Base-by-base conservation (phyloP, 2,888 invertebrate genomes). In the Lasioglossum leucozonium region DNA sequence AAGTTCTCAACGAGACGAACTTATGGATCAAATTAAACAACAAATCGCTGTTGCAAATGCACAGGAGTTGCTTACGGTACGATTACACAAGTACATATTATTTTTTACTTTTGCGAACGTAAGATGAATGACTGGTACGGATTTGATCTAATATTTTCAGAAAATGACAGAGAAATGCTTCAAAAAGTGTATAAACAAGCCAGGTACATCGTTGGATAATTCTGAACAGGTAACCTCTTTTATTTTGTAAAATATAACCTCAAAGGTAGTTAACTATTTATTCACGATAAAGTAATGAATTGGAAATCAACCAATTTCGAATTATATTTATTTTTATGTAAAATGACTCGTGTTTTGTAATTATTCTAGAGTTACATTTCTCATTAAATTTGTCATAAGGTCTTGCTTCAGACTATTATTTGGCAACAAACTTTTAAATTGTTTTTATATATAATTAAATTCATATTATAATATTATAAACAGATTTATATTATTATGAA, bases 161-260 rank as follows among this genome's bases (percentile, higher is more conserved):
- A 99, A 99, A 97, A 98, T 99, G 97, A 98, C 99, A 72, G 98
- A 99, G 94, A 99, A 99, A 95, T 99, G 99, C 95, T 99, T 99
- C 95, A 98, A 97, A 95, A 99, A 99, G 94, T 99, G 99, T 95
- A 97, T 99, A 91, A 95, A 95, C 77, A 99, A 98, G 95, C 99
- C 99, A 42, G 99, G 99, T 34, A 97, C 97, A 18, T 97, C 98
- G 2, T 95, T 99, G 90, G 99, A 98, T 94, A 98, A 96, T 93
- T 98, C 98, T 0, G 99, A 99, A 96, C 97, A 97, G 95, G 97
- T 97, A 94, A 94, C 90, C 91, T 73, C 76, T 77, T 37, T 37
- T 11, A 47, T 26, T 74, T 55, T 47, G 37, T 42, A 37, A 18
- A 81, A 83, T 74, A 58, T 90, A 89, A 88, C 84, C 84, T 87